These are phyloP conservation scores for Coleophora flavipennella DNA, from an alignment of 2,888 invertebrate genomes.

Conservation along the genomic window DNA sequence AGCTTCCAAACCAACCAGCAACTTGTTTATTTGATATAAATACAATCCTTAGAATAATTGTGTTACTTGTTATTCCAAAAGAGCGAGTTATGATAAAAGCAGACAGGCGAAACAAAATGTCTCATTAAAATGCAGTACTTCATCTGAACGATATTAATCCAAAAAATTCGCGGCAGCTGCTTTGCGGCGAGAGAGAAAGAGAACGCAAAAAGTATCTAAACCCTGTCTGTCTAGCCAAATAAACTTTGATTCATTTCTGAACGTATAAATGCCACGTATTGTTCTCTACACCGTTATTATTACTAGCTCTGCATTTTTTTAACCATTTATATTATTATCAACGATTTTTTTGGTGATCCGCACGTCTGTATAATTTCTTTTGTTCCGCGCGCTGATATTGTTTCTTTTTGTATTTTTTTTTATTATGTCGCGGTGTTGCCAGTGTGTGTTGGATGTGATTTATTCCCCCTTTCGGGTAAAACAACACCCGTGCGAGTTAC, in stretches of 20 bases:
- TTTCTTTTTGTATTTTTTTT: conserved; percentile 59
- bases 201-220: conserved; percentile 57
- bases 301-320: conserved; percentile 61
- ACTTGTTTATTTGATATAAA: not conserved
- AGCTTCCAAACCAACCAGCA: too few species aligned
- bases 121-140: conserved; percentile 60
- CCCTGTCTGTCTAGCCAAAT: conserved; percentile 48
- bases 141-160: conserved; percentile 51
- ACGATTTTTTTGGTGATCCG: conserved; percentile 64
- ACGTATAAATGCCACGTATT: conserved; percentile 50
- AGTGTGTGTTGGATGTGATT: conserved; percentile 52
- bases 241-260: conserved; percentile 56
- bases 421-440: conserved; percentile 54
- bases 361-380: conserved; percentile 66
- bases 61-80: conserved; percentile 15
- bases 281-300: conserved; percentile 64
- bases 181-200: conserved; percentile 29
- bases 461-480: conserved; percentile 68
- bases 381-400: conserved; percentile 64
- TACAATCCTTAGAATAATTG: conserved; percentile 16
- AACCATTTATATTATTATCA: conserved; percentile 66
- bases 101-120: conserved; percentile 46
- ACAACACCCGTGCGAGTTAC: conserved; percentile 71
- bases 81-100: conserved; percentile 35
- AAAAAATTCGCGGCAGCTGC: conserved; percentile 59